Percentiles rank a stretch among this genome's conserved stretches.
phyloP scores from a whole-genome alignment of 2,113 vertebrate genomes.

The Fukomys damarensis region DNA sequence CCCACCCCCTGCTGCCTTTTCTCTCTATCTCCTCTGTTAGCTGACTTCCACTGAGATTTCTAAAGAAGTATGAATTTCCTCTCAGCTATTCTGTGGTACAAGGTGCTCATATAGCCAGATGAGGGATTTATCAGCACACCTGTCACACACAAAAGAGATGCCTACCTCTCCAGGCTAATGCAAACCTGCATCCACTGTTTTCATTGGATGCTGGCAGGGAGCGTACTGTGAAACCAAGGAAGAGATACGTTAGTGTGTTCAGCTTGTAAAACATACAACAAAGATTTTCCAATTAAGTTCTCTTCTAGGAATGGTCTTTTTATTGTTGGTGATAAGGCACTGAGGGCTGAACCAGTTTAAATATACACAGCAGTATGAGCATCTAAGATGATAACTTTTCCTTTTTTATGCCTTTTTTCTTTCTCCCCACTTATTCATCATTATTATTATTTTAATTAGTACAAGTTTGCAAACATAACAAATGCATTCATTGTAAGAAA shows the following conservation, averaged over 20 bases:
- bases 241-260: slow-evolving; percentile 1
- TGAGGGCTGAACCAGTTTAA: neutral
- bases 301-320: neutral
- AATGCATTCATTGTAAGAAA: neutral
- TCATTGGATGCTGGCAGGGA: neutral
- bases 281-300: neutral
- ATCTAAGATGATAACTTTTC: neutral
- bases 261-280: neutral
- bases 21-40: neutral
- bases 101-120: slow-evolving; percentile 2
- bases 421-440: neutral
- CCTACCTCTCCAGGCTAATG: neutral
- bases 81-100: neutral
- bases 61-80: neutral
- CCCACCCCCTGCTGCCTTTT: neutral
- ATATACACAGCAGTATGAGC: neutral
- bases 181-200: neutral
- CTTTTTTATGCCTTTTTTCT: neutral
- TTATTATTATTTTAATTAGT: neutral
- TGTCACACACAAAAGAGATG: slow-evolving; percentile 24
- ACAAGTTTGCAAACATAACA: neutral
- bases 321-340: neutral
- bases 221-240: neutral
- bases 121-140: neutral
- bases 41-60: neutral